Base-by-base conservation (phyloP, 2,797 vertebrate species). In the Scarus forsteni region DNA sequence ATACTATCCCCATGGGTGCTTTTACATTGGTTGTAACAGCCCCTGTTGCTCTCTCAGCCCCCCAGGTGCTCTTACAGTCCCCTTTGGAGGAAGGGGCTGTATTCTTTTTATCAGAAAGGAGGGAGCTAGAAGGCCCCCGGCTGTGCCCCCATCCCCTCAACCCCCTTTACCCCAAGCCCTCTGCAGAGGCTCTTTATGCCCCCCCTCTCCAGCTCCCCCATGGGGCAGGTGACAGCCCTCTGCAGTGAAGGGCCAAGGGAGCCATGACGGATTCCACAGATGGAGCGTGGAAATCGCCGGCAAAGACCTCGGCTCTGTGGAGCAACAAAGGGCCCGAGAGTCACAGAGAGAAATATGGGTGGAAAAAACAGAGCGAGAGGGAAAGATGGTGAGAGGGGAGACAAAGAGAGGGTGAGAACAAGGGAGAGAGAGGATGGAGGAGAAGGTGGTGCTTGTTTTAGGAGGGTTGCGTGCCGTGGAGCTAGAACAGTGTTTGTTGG, bases 181-280 rank as follows among this genome's bases (percentile, higher is more conserved):
- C 80, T 85, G 89, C 89, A 81, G 91, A 86, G 89, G 89, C 92
- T 92, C 88, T 88, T 93, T 78, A 90, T 80, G 83, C 91, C 91
- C 92, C 51, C 90, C 94, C 90, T 80, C 79, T 80, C 79, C 60
- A 66, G 94, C 93, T 94, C 95, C 96, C 96, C 96, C 94, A 93
- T 96, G 93, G 96, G 96, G 97, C 97, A 99, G 97, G 96, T 99
- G 97, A 98, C 96, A 97, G 94, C 90, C 94, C 93, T 94, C 97
- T 92, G 95, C 96, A 96, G 95, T 94, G 93, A 94, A 89, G 89
- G 90, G 95, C 94, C 86, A 94, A 94, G 94, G 94, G 94, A 94
- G 94, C 88, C 95, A 94, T 97, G 97, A 97, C 96, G 95, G 97
- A 97, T 97, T 96, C 97, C 96, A 96, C 97, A 99, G 97, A 99